Evolutionary conservation across 2,113 vertebrate species (phyloP).

Genomic region (Rousettus leschenaultii): DNA sequence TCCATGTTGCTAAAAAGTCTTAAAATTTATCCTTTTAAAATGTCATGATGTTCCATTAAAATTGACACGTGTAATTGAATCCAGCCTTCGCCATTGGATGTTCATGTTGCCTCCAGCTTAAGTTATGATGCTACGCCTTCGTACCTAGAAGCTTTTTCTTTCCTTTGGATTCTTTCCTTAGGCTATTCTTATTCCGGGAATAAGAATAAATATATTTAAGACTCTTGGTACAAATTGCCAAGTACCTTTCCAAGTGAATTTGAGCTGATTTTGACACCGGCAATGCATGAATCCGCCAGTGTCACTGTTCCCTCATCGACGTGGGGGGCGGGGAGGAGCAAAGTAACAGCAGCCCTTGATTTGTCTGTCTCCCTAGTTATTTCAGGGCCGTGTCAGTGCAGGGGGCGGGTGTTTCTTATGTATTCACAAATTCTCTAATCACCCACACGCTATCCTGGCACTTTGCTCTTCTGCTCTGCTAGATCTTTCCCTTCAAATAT

Average conservation of each 20-base stretch:
- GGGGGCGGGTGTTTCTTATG: not conserved
- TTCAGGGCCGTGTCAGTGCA: not conserved
- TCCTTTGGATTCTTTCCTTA: not conserved
- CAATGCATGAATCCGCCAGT: not conserved
- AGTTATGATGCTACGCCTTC: not conserved
- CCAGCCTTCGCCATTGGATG: not conserved
- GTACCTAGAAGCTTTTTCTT: not conserved
- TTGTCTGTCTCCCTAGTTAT: not conserved
- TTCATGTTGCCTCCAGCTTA: not conserved
- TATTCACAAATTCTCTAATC: not conserved
- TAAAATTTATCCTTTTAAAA: not conserved
- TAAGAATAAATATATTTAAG: not conserved
- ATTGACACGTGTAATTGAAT: not conserved
- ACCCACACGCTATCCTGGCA: not conserved
- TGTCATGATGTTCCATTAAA: not conserved
- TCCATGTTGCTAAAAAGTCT: not conserved
- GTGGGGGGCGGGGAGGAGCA: too few species aligned
- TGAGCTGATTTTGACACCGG: not conserved
- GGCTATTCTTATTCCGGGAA: not conserved
- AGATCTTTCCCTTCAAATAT: conserved; percentile 1
- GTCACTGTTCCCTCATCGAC: not conserved
- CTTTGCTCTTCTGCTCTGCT: not conserved
- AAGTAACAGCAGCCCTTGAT: not conserved
- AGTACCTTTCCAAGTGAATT: not conserved
- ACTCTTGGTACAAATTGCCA: not conserved